phyloP scores from a whole-genome alignment of 2,888 invertebrate species.

The Cryptocephalus moraei region DNA sequence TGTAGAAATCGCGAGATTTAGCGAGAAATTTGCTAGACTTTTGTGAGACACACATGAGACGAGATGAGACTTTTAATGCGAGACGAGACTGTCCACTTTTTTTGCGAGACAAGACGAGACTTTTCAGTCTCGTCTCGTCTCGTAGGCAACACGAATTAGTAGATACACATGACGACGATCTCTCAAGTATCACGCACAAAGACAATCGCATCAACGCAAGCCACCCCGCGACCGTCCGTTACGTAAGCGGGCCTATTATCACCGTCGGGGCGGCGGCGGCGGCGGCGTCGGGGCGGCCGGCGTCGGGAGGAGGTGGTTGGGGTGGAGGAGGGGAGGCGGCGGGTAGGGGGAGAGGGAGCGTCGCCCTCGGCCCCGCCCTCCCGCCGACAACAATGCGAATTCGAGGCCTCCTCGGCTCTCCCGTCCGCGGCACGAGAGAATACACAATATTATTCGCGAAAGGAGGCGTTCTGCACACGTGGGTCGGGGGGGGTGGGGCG shows the following conservation, averaged over 20 bases:
- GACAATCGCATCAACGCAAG: conserved; percentile 22
- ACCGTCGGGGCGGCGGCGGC: conserved; percentile 28
- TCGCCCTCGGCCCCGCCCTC: conserved; percentile 18
- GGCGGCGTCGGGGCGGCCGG: conserved; percentile 23
- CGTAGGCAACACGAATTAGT: too few species aligned
- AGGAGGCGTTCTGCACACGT: conserved; percentile 36
- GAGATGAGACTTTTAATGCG: too few species aligned
- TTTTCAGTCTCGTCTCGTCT: too few species aligned
- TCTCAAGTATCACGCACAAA: conserved; percentile 10
- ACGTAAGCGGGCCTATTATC: conserved; percentile 23
- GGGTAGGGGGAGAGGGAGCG: conserved; percentile 20
- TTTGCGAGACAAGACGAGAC: too few species aligned
- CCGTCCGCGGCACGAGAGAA: conserved; percentile 23
- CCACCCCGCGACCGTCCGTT: conserved; percentile 14
- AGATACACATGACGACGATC: conserved; percentile 4
- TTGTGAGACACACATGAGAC: too few species aligned
- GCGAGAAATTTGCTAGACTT: too few species aligned
- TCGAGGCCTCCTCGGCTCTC: conserved; percentile 32
- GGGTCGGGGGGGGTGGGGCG: conserved; percentile 33
- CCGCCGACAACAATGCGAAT: conserved; percentile 36
- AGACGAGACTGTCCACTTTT: too few species aligned
- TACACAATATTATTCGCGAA: conserved; percentile 31
- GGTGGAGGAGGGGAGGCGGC: too few species aligned
- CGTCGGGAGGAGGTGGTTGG: too few species aligned
- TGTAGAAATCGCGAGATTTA: too few species aligned